Conservation (phyloP, 1,140 invertebrate species). For the Bombus turneri region DNA sequence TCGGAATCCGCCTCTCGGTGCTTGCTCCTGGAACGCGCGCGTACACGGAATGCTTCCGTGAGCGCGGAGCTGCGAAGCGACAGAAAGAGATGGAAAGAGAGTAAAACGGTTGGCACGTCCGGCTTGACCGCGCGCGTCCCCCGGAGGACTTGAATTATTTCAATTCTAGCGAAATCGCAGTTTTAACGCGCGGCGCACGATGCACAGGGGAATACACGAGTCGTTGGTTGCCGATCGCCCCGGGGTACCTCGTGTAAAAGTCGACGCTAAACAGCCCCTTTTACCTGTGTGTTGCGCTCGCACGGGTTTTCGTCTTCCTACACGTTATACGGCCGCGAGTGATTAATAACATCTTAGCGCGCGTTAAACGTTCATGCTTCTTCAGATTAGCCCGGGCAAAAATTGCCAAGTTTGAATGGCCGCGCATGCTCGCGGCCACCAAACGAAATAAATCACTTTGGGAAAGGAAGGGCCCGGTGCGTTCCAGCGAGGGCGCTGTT, state of each 20-base stretch:
- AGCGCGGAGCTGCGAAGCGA: not conserved
- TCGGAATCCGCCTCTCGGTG: conserved; percentile 23
- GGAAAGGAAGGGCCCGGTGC: conserved; percentile 45
- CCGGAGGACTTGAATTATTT: conserved; percentile 51
- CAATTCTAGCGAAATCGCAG: conserved; percentile 49
- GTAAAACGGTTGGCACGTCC: not conserved
- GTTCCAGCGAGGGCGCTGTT: conserved; percentile 56
- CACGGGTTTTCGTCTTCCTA: conserved; percentile 28
- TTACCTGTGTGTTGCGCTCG: conserved; percentile 14
- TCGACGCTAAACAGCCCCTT: conserved; percentile 61
- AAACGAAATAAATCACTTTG: conserved; percentile 69
- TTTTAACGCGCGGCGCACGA: conserved; percentile 16
- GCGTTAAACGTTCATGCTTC: conserved; percentile 69
- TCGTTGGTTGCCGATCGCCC: conserved; percentile 43
- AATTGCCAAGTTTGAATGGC: conserved; percentile 66
- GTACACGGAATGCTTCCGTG: conserved; percentile 24
- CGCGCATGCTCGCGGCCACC: conserved; percentile 50
- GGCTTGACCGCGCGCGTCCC: not conserved
- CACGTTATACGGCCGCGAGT: conserved; percentile 48
- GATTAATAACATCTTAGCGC: conserved; percentile 69
- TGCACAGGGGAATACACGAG: not conserved
- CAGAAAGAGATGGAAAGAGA: not conserved
- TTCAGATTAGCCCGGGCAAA: conserved; percentile 66
- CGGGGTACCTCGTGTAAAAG: conserved; percentile 61
- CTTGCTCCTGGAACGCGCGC: conserved; percentile 12